Evolutionary conservation across 1,140 invertebrate genomes (phyloP), one percentile per base, ranked within the genome.

Genomic region (Brachionus asplanchnoidis): DNA sequence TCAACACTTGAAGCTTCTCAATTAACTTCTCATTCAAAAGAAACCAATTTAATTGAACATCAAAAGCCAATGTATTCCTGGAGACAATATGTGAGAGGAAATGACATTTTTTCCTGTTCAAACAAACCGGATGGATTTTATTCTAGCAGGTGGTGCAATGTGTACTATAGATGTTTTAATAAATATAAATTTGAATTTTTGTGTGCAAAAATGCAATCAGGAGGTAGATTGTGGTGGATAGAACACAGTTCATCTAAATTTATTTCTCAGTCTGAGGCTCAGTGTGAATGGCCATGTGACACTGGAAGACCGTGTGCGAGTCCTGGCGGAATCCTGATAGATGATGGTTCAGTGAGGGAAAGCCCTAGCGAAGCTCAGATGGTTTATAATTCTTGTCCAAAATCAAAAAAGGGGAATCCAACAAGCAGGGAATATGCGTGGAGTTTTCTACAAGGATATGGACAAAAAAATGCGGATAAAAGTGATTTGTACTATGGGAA

Each of bases 141-240:
- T 77, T 32, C 65, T 8, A 84, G 83, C 40, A 28, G 28, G 32
- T 84, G 83, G 83, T 84, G 83, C 42, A 84, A 84, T 40, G 83
- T 84, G 1, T 84, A 65, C 50, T 84, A 84, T 77, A 56, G 83
- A 73, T 84, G 83, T 36, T 50, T 14, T 17, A 75, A 28, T 40
- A 36, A 56, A n/a, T 53, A 28, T 20, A 70, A 70, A 53, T 36
- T 11, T 42, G 66, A 70, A 60, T 84, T 73, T 44, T 28, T 84
- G 9, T 84, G 83, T 60, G n/a, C 65, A 36, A 84, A 65, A 60
- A 66, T 17, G 20, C 66, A 36, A 60, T 40, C 32, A 50, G 46
- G 32, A 3, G 82, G 9, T 14, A n/a, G 82, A 42, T 56, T 84
- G 23, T 84, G 82, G 83, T 84, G 83, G 83, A 42, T 36, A n/a